phyloP scores from a whole-genome alignment of 2,797 vertebrate genomes.

The Paedocypris micromegethes region DNA sequence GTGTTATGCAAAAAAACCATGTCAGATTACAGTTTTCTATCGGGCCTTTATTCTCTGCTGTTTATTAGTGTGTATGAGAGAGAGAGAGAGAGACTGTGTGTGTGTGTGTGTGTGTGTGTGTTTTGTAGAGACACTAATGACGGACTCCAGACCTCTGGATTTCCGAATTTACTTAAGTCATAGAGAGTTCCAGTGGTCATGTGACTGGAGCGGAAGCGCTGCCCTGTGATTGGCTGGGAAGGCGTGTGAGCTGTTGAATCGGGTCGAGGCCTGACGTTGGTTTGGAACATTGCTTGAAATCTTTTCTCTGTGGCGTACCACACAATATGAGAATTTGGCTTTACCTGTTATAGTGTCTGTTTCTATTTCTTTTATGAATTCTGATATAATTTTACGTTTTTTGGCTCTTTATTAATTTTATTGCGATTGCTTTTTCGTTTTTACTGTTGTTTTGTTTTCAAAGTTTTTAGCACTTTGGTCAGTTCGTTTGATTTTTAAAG shows the following conservation, averaged over 20 bases:
- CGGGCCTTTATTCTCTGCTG: background rate
- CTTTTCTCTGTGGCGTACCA: background rate
- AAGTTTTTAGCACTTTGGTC: no score
- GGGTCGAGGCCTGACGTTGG: constrained; percentile 25
- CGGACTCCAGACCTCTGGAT: constrained; percentile 5
- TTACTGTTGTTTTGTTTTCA: no score
- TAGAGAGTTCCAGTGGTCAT: constrained; percentile 52
- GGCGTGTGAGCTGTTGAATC: constrained; percentile 71
- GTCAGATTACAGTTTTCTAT: background rate
- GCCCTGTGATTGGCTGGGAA: constrained; percentile 53
- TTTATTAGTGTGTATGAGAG: background rate
- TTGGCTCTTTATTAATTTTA: no score
- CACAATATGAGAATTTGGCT: no score
- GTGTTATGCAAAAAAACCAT: background rate
- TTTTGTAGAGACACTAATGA: background rate
- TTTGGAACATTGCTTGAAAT: constrained; percentile 26
- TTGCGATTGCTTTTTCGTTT: no score
- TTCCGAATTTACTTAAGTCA: constrained; percentile 41
- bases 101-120: background rate
- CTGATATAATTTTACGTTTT: no score
- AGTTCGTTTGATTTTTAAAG: no score
- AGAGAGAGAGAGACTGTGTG: no score
- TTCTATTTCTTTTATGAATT: no score
- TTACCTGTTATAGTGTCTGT: background rate
- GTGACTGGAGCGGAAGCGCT: constrained; percentile 56